Percentiles rank a stretch among this genome's conserved stretches.
These are phyloP conservation scores for Sternotherus odoratus DNA, from an alignment of 2,797 vertebrate genomes.

Conservation along the genomic window DNA sequence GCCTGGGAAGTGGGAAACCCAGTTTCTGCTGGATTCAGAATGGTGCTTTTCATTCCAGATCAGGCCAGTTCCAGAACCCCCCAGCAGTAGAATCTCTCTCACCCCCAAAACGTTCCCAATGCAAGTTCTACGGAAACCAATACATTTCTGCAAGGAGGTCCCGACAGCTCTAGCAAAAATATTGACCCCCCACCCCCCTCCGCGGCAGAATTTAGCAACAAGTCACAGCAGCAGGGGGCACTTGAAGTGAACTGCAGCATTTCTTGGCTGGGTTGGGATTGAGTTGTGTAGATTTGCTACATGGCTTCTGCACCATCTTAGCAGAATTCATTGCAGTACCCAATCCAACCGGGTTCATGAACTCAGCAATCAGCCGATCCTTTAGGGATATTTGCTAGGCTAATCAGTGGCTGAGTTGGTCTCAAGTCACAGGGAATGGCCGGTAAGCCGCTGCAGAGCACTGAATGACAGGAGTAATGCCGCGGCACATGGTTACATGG, in stretches of 20 bases:
- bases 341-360: background rate
- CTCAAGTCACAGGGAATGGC: background rate
- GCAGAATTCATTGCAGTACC: background rate
- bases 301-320: background rate
- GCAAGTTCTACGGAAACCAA: background rate
- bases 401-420: conserved; percentile 3
- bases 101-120: background rate
- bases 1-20: background rate
- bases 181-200: background rate
- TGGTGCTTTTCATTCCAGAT: background rate
- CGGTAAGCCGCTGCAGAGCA: background rate
- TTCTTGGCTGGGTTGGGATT: background rate
- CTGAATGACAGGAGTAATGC: conserved; percentile 9
- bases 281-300: background rate
- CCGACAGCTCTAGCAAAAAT: background rate
- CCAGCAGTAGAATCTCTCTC: background rate
- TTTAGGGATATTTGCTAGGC: background rate
- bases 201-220: background rate
- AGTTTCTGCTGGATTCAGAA: background rate
- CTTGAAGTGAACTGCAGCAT: background rate
- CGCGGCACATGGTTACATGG: background rate
- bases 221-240: background rate
- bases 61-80: background rate
- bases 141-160: background rate
- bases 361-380: background rate